Evolutionary conservation across 1,140 invertebrate genomes (phyloP), one percentile per base, ranked within the genome.

Genomic region (Pseudoatta argentina): DNA sequence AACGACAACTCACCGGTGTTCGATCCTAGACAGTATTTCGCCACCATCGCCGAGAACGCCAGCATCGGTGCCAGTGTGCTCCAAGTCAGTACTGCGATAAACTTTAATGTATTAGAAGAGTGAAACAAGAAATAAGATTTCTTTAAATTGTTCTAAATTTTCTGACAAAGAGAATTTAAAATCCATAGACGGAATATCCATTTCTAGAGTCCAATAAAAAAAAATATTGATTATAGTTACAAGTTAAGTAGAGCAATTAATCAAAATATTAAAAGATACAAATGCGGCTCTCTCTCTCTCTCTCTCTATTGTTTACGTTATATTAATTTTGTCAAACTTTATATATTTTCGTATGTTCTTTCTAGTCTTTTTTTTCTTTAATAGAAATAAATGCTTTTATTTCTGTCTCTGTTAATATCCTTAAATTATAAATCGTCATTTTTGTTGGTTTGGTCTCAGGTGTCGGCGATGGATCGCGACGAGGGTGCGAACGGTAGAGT

Each of bases 1-100:
- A 99, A 99, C 94, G 99, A 99, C 94, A 99, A 99, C 94, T 97
- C 97, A 86, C 99, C 99, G 0, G 96, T 98, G 7, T 99, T 99
- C 95, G 97, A 98, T 93, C 98, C 98, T 0, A 97, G 97, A 89
- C 97, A 98, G 90, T 99, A 99, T 92, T 98, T 97, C 55, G 97
- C 98, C 1, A 97, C 97, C 0, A 97, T 99, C 10, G 97, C 98
- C 2, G 99, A 99, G 95, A 98, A 99, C 95, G 97, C 98, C n/a
- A 97, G 97, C 87, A 98, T 99, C 83, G 98, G 98, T 1, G 97
- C 98, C 2, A 98, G 97, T 91, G 97, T 99, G 0, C 94, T 99
- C 0, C 97, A 98, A 96, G 97, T 98, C 93, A 93, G 88, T 90
- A 71, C 30, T 66, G 21, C 30, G 2, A 71, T 14, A 1, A 53